These are phyloP conservation scores for Drosophila glabriapex DNA, from an alignment of 2,888 invertebrate genomes.

Conservation along the genomic window DNA sequence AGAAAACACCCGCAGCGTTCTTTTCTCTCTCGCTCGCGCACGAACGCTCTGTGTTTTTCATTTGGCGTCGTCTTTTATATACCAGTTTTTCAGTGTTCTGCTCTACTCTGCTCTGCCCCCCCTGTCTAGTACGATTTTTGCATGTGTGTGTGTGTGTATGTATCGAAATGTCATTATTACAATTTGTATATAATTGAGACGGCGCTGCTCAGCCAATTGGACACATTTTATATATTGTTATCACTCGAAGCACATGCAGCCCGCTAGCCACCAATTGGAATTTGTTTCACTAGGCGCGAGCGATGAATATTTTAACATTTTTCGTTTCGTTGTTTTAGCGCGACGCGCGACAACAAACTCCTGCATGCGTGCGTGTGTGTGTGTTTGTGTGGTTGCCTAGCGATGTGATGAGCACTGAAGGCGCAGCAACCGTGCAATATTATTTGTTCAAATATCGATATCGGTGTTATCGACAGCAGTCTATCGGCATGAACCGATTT, in stretches of 20 bases:
- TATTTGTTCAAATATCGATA: neutral
- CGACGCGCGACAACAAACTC: constrained; percentile 73
- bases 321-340: constrained; percentile 60
- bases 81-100: constrained; percentile 75
- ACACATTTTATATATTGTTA: constrained; percentile 21
- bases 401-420: constrained; percentile 30
- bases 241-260: constrained; percentile 25
- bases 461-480: constrained; percentile 27
- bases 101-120: constrained; percentile 39
- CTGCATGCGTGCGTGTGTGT: constrained; percentile 41
- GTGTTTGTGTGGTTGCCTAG: constrained; percentile 50
- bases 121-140: constrained; percentile 29
- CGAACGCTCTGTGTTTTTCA: constrained; percentile 67
- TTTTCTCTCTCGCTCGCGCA: constrained; percentile 54
- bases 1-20: constrained; percentile 40
- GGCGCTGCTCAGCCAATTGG: constrained; percentile 28
- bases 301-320: constrained; percentile 57
- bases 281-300: constrained; percentile 40
- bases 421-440: constrained; percentile 15
- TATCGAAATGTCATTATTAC: constrained; percentile 73
- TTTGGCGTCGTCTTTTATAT: constrained; percentile 81
- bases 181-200: constrained; percentile 30
- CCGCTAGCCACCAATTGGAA: constrained; percentile 47
- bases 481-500: constrained; percentile 12
- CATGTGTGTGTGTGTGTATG: constrained; percentile 64